phyloP scores from a whole-genome alignment of 2,888 invertebrate genomes.

The Cheilosia vernalis region DNA sequence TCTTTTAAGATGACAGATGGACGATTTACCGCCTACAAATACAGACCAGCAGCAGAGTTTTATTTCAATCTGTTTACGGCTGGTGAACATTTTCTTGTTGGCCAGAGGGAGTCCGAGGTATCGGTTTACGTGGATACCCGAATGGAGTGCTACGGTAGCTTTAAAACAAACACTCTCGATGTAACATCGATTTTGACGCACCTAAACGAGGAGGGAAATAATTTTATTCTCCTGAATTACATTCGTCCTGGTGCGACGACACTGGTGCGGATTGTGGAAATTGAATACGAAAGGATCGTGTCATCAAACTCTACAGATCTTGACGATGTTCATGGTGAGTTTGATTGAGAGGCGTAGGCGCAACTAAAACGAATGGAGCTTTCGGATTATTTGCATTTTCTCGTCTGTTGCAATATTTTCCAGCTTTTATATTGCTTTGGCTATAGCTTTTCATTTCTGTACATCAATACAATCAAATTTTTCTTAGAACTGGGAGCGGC shows the following conservation, averaged over 20 bases:
- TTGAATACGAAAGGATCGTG: slow-evolving; percentile 73
- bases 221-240: slow-evolving; percentile 78
- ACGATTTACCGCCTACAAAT: slow-evolving; percentile 78
- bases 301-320: not conserved
- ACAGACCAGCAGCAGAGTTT: slow-evolving; percentile 77
- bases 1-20: slow-evolving; percentile 79
- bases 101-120: slow-evolving; percentile 77
- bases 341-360: not conserved
- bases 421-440: no score
- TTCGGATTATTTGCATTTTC: not conserved
- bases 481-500: slow-evolving; percentile 50
- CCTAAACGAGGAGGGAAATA: slow-evolving; percentile 77
- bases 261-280: slow-evolving; percentile 79
- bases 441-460: no score
- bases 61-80: slow-evolving; percentile 77
- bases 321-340: slow-evolving; percentile 73
- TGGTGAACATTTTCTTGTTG: slow-evolving; percentile 78
- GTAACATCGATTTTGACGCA: slow-evolving; percentile 77
- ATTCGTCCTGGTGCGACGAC: slow-evolving; percentile 56
- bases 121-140: slow-evolving; percentile 78
- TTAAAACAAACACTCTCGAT: slow-evolving; percentile 75
- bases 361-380: not conserved
- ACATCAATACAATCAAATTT: not conserved
- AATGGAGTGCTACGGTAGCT: slow-evolving; percentile 80
- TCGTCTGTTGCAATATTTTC: no score